Conservation (phyloP, 1,140 invertebrate genomes). For the Drosophila kurseongensis region DNA sequence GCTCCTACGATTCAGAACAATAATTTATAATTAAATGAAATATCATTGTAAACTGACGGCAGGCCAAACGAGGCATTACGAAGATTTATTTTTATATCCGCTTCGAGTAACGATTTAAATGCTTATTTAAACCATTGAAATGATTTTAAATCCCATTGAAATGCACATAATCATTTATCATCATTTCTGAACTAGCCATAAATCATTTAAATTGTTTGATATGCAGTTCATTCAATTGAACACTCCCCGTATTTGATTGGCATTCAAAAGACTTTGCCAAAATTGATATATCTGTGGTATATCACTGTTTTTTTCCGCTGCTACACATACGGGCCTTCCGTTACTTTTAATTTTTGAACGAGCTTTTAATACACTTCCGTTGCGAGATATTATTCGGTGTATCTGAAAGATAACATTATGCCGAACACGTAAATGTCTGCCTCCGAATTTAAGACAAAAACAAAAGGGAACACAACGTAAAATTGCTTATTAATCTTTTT, state of each 20-base stretch:
- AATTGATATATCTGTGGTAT: slow-evolving; percentile 7
- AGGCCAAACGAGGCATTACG: not conserved
- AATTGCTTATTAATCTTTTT: slow-evolving; percentile 79
- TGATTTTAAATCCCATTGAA: slow-evolving; percentile 4
- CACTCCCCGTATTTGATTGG: slow-evolving; percentile 15
- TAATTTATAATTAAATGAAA: slow-evolving; percentile 15
- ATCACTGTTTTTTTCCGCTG: slow-evolving; percentile 9
- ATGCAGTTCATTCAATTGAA: slow-evolving; percentile 40
- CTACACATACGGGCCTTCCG: slow-evolving; percentile 21
- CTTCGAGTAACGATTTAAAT: not conserved
- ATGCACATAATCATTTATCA: slow-evolving; percentile 24
- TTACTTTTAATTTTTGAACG: slow-evolving; percentile 49
- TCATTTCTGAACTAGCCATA: slow-evolving; percentile 32
- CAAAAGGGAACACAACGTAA: slow-evolving; percentile 17
- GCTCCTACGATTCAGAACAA: slow-evolving; percentile 1
- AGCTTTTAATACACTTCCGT: slow-evolving; percentile 70
- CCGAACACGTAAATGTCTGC: slow-evolving; percentile 61
- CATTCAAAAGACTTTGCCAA: slow-evolving; percentile 5
- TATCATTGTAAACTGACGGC: not conserved
- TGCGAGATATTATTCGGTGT: slow-evolving; percentile 38
- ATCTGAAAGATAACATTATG: slow-evolving; percentile 55
- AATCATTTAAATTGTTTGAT: slow-evolving; percentile 14
- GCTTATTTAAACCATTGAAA: slow-evolving; percentile 1
- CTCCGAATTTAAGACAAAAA: slow-evolving; percentile 5
- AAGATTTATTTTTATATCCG: slow-evolving; percentile 19